A percentile compares a stretch with the other conserved stretches of the same genome.
Conservation (phyloP, 2,888 invertebrate species). For the Ectropis crepuscularia region DNA sequence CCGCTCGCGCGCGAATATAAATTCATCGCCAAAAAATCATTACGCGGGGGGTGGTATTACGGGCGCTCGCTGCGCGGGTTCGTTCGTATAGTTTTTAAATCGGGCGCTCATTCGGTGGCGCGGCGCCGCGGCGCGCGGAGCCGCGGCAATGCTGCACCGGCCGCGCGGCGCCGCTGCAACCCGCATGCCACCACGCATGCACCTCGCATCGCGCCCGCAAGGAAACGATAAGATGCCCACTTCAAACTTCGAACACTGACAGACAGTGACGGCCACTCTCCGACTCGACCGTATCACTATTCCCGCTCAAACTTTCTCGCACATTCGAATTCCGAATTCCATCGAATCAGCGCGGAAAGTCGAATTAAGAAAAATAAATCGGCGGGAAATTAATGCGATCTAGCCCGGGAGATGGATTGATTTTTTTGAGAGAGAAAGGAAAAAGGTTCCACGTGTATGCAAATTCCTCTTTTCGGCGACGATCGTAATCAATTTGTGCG, state of each 20-base stretch:
- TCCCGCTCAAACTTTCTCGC: conserved; percentile 24
- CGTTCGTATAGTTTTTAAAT: conserved; percentile 84
- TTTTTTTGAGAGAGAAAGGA: conserved; percentile 56
- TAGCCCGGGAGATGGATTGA: conserved; percentile 48
- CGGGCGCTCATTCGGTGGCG: conserved; percentile 80
- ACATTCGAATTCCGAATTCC: conserved; percentile 20
- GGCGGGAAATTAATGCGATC: conserved; percentile 58
- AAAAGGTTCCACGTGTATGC: conserved; percentile 70
- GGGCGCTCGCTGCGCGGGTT: conserved; percentile 83
- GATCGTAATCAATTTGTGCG: conserved; percentile 84
- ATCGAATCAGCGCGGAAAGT: conserved; percentile 36
- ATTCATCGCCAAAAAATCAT: conserved; percentile 95
- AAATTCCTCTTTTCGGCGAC: conserved; percentile 80
- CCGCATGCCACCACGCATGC: conserved; percentile 69
- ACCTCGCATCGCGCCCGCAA: conserved; percentile 45
- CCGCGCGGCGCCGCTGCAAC: conserved; percentile 55
- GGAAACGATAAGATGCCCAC: conserved; percentile 28
- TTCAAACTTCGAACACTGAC: conserved; percentile 15
- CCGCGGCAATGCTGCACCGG: conserved; percentile 66
- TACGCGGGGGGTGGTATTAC: conserved; percentile 91
- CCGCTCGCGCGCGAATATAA: conserved; percentile 88
- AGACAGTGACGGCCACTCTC: conserved; percentile 3
- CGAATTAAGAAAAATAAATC: conserved; percentile 52
- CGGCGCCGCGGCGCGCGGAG: conserved; percentile 77
- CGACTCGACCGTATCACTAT: conserved; percentile 3